Conservation (phyloP, 1,140 invertebrate genomes). For the Rhagoletis zephyria region DNA sequence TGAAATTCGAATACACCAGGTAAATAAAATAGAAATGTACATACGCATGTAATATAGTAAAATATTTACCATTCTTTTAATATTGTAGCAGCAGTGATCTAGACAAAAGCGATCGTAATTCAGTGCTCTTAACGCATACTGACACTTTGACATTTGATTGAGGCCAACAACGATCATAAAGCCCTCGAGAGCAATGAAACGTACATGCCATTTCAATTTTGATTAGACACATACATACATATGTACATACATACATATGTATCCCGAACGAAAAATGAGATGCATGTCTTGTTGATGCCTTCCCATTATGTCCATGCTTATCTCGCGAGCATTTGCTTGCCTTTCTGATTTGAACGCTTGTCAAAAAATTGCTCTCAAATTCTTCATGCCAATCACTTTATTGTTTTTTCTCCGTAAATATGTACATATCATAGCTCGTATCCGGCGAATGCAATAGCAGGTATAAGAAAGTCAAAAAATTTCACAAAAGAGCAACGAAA, state of each 20-base stretch:
- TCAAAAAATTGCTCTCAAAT: not conserved
- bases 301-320: conserved; percentile 25
- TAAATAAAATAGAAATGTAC: no score
- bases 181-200: no score
- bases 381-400: not conserved
- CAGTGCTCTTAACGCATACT: not conserved
- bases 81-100: no score
- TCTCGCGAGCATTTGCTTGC: not conserved
- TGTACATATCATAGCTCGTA: not conserved
- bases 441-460: no score
- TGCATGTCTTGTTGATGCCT: not conserved
- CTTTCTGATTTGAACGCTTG: conserved; percentile 7
- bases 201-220: no score
- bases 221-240: no score
- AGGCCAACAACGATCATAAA: not conserved
- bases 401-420: not conserved
- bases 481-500: no score
- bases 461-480: no score
- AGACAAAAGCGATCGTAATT: no score
- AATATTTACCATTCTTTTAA: no score
- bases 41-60: no score
- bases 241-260: not conserved
- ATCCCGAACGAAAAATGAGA: not conserved
- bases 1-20: no score
- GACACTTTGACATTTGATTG: conserved; percentile 26